Conservation (phyloP, 1,140 invertebrate species). For the Lutraria rhynchaena region DNA sequence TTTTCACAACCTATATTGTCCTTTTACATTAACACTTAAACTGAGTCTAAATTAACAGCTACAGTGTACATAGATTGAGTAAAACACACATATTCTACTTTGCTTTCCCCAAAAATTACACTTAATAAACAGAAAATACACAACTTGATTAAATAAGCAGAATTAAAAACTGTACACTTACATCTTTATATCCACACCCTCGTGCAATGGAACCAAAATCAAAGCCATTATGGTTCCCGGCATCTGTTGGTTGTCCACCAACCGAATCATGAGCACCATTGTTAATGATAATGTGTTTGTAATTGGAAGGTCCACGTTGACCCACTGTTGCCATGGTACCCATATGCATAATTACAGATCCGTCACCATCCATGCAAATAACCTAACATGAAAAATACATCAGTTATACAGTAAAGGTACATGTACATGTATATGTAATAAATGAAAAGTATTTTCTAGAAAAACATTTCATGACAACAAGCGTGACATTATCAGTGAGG, state of each 20-base stretch:
- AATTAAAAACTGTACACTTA: constrained; percentile 54
- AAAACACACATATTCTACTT: too few species aligned
- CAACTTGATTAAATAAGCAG: background rate
- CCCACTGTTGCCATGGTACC: constrained; percentile 82
- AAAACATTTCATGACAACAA: too few species aligned
- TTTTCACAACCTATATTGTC: too few species aligned
- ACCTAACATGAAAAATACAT: too few species aligned
- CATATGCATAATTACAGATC: constrained; percentile 83
- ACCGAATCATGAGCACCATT: constrained; percentile 84
- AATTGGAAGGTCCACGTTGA: constrained; percentile 77
- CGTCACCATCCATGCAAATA: constrained; percentile 83
- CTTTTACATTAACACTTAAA: too few species aligned
- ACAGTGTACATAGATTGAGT: too few species aligned
- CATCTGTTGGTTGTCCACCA: constrained; percentile 82
- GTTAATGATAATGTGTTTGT: constrained; percentile 83
- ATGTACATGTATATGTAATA: background rate
- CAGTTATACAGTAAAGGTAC: background rate
- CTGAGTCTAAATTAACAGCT: too few species aligned
- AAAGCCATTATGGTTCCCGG: constrained; percentile 77
- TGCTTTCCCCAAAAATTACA: too few species aligned
- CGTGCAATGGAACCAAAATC: constrained; percentile 77
- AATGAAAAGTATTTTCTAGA: background rate
- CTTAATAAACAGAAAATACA: too few species aligned
- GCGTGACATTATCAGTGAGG: too few species aligned
- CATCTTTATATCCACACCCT: constrained; percentile 81